Base-by-base conservation (phyloP, 2,797 vertebrate species). In the Huso huso region DNA sequence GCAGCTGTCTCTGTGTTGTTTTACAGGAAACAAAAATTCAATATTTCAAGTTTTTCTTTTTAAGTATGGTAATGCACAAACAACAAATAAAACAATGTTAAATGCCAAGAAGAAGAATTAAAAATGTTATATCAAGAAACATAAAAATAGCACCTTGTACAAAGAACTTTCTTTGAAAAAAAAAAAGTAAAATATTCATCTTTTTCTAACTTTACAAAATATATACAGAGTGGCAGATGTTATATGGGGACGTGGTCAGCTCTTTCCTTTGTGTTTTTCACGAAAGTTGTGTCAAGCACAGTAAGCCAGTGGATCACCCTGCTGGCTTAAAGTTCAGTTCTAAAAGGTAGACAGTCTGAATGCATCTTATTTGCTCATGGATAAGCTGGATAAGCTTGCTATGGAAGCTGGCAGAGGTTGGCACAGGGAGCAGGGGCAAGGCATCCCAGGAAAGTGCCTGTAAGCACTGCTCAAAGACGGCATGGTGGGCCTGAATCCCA, bases 391-490 rank as follows among this genome's bases (percentile, higher is more conserved):
- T 65, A 90, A 72, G 12, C 81, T 86, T 68, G 88, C 79, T 7
- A 81, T 82, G 53, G 88, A 75, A 1, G 76, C 76, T 11, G 89
- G 80, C 66, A 89, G 66, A 60, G 87, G 86, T 72, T 92, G 90
- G 80, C 90, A 92, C 6, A 90, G 82, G 1, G 88, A 74, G 73
- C 89, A 92, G 2, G 86, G 89, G 67, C 89, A 92, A 5, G 89
- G 86, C 82, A 89, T 88, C 70, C 89, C 89, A 0, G 88, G 86
- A 73, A 88, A 87, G 83, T 89, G 89, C 75, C 88, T 82, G 85
- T 86, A 91, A 52, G 84, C 73, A 75, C 80, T 49, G 60, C 77
- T 69, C 70, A 87, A 80, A 68, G 81, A 70, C 61, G 84, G 85
- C 6, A 87, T 79, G 0, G 87, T 78, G 52, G 85, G 75, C 1